These are phyloP conservation scores for Panthera leo DNA, from an alignment of 2,113 vertebrate genomes.

Conservation along the genomic window DNA sequence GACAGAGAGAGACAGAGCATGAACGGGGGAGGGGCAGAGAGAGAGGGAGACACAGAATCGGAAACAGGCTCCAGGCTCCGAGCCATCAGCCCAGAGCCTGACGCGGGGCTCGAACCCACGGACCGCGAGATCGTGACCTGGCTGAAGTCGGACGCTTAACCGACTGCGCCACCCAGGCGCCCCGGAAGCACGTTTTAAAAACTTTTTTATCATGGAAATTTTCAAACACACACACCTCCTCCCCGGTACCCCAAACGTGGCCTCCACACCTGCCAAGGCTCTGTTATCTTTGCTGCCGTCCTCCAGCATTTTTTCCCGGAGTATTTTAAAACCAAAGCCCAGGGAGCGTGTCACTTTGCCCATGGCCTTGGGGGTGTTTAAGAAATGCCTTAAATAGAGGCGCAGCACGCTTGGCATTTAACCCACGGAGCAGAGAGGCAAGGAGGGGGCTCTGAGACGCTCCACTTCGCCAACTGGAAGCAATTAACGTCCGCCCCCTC, in stretches of 20 bases:
- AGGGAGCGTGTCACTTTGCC: neutral
- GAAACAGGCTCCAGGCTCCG: too few relatives aligned
- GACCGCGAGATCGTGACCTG: too few relatives aligned
- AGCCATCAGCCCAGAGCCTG: too few relatives aligned
- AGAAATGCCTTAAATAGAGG: neutral
- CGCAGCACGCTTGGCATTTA: neutral
- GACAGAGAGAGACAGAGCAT: too few relatives aligned
- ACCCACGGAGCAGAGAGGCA: neutral
- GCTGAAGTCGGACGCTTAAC: too few relatives aligned
- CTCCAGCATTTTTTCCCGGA: neutral
- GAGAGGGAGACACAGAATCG: too few relatives aligned
- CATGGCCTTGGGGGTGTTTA: neutral
- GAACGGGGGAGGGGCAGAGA: too few relatives aligned
- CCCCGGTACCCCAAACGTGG: neutral
- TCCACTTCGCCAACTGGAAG: neutral
- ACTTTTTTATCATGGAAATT: neutral
- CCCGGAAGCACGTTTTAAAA: neutral
- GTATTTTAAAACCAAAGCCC: neutral
- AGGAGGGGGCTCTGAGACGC: rapidly evolving
- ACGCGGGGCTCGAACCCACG: too few relatives aligned
- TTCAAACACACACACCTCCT: neutral
- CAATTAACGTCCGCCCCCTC: too few relatives aligned
- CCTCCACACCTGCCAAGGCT: neutral
- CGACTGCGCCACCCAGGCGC: too few relatives aligned
- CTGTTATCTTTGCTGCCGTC: rapidly evolving